Evolutionary conservation across 2,888 invertebrate species (phyloP).

Genomic region (Phorcus lineatus): DNA sequence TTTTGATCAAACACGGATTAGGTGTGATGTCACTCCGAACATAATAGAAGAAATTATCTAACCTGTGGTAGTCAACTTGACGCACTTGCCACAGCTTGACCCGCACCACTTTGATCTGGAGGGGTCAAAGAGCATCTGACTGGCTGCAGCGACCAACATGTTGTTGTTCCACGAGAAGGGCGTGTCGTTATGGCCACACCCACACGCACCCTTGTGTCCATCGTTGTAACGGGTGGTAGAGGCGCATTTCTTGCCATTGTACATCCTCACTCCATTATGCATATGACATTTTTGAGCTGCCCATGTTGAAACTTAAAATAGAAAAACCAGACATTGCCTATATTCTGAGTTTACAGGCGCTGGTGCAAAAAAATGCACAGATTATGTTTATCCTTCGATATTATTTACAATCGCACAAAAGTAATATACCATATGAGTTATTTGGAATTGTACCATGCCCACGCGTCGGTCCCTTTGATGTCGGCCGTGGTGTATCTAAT

Average conservation of each 20-base stretch:
- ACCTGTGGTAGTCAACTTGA: conserved; percentile 64
- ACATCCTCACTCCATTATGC: conserved; percentile 38
- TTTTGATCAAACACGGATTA: too few relatives aligned
- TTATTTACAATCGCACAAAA: too few relatives aligned
- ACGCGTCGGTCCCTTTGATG: too few relatives aligned
- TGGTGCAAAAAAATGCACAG: too few relatives aligned
- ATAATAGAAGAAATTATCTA: neutral
- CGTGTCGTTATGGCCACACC: conserved; percentile 48
- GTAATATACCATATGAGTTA: too few relatives aligned
- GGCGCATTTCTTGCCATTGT: conserved; percentile 59
- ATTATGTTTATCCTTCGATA: too few relatives aligned
- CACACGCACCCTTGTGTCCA: conserved; percentile 60
- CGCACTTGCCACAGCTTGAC: conserved; percentile 54
- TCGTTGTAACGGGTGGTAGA: conserved; percentile 63
- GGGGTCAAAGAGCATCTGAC: conserved; percentile 49
- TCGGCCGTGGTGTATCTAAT: too few relatives aligned
- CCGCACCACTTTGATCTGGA: conserved; percentile 55
- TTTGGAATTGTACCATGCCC: too few relatives aligned
- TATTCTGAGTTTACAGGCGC: neutral
- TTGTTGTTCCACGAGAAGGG: conserved; percentile 56
- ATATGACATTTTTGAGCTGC: conserved; percentile 35
- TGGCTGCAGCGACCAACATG: conserved; percentile 54
- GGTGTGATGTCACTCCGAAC: too few relatives aligned
- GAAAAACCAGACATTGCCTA: neutral
- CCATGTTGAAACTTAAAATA: neutral